Percentiles rank a stretch among this genome's conserved stretches.
Evolutionary conservation across 2,888 invertebrate species (phyloP).

Genomic region (Latrodectus hesperus): DNA sequence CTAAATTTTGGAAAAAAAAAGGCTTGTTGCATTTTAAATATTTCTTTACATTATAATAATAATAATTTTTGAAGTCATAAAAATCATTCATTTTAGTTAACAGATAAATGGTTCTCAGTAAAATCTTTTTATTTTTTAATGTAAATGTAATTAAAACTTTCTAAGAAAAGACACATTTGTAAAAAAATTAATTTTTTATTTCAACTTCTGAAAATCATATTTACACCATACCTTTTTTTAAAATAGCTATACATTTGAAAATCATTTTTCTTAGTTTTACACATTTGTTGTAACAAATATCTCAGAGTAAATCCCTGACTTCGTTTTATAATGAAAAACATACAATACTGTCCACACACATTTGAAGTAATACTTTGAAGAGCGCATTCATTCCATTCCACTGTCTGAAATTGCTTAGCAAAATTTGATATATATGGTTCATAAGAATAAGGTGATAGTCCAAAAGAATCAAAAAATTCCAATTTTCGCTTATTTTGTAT

Average conservation of each 20-base stretch:
- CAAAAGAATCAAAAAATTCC: conserved; percentile 45
- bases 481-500: no score
- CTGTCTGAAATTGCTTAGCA: background rate
- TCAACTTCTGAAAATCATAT: conserved; percentile 17
- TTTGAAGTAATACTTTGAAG: conserved; percentile 22
- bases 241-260: conserved; percentile 14
- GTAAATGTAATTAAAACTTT: no score
- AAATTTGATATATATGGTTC: conserved; percentile 6
- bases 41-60: no score
- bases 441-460: conserved; percentile 21
- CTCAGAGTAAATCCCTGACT: conserved; percentile 14
- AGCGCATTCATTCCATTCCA: background rate
- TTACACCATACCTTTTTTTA: conserved; percentile 33
- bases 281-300: background rate
- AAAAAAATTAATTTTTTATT: background rate
- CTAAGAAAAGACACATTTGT: no score
- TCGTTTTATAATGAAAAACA: conserved; percentile 14
- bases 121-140: no score
- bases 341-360: conserved; percentile 46
- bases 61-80: no score
- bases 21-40: no score
- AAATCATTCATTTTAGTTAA: no score
- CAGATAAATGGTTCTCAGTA: no score
- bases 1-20: no score
- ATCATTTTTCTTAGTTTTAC: conserved; percentile 19